Conservation (phyloP, 2,888 invertebrate species). For the Drosophila tripunctata region DNA sequence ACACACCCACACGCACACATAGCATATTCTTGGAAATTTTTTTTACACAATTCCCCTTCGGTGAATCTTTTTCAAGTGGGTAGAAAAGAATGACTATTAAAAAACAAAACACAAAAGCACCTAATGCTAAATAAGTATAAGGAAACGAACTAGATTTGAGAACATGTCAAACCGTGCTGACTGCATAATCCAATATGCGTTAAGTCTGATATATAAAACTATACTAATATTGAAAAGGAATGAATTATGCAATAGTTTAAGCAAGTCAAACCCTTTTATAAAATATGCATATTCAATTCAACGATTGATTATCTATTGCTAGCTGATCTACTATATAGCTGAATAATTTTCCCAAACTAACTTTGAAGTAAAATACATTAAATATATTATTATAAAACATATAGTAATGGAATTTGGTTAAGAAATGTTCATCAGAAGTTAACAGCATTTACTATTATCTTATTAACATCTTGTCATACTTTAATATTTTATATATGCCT, state of each 20-base stretch:
- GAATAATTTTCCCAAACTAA: too few relatives aligned
- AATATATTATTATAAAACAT: too few relatives aligned
- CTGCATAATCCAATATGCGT: background rate
- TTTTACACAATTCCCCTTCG: background rate
- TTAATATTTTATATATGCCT: too few relatives aligned
- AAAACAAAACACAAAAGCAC: background rate
- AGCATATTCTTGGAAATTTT: slow-evolving; percentile 30
- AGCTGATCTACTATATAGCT: too few relatives aligned
- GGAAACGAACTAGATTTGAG: slow-evolving; percentile 2
- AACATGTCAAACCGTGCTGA: background rate
- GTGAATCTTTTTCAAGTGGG: background rate
- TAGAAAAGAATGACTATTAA: background rate
- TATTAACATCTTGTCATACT: too few relatives aligned
- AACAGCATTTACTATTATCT: too few relatives aligned
- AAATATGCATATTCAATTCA: too few relatives aligned
- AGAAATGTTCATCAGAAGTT: too few relatives aligned
- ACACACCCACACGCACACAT: background rate
- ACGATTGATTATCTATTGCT: too few relatives aligned
- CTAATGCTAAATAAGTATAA: background rate
- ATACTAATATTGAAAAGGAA: background rate
- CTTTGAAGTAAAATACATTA: too few relatives aligned
- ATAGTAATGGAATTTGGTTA: too few relatives aligned
- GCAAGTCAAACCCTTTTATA: background rate
- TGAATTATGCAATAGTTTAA: background rate
- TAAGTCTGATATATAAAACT: background rate